A percentile compares a stretch with the other conserved stretches of the same genome.
These are phyloP conservation scores for Cercopithecus mona DNA, from an alignment of 2,113 vertebrate species.

Conservation along the genomic window DNA sequence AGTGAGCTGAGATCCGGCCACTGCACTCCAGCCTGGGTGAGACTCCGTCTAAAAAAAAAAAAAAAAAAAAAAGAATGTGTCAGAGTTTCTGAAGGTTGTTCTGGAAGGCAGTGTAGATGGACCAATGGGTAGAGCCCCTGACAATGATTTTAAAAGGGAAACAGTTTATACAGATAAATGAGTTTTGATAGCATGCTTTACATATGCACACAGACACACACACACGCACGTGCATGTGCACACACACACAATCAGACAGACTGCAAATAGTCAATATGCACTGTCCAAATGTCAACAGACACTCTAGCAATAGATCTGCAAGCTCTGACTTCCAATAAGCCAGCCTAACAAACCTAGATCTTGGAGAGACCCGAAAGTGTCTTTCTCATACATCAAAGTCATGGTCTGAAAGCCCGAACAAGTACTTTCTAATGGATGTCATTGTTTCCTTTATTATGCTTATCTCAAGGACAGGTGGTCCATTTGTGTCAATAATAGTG, in stretches of 20 bases:
- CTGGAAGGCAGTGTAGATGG: background rate
- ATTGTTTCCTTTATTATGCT: constrained; percentile 64
- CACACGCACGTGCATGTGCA: background rate
- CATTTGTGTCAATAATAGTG: constrained; percentile 35
- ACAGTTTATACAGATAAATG: background rate
- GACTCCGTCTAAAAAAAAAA: no score
- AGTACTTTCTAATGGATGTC: constrained; percentile 48
- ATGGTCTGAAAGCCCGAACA: constrained; percentile 39
- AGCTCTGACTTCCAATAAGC: background rate
- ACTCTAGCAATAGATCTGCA: background rate
- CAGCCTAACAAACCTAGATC: background rate
- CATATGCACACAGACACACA: background rate
- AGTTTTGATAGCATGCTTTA: background rate
- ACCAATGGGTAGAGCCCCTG: background rate
- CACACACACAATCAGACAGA: background rate
- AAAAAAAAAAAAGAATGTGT: background rate
- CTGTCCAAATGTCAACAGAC: background rate
- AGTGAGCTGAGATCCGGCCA: no score
- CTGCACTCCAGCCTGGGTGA: no score
- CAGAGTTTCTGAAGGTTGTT: background rate
- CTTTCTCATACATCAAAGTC: constrained; percentile 53
- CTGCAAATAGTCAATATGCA: background rate
- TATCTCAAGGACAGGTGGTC: constrained; percentile 53
- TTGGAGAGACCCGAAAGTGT: background rate
- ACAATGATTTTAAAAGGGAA: background rate